phyloP scores from a whole-genome alignment of 2,797 vertebrate genomes.

The Brachyalestes nurse region DNA sequence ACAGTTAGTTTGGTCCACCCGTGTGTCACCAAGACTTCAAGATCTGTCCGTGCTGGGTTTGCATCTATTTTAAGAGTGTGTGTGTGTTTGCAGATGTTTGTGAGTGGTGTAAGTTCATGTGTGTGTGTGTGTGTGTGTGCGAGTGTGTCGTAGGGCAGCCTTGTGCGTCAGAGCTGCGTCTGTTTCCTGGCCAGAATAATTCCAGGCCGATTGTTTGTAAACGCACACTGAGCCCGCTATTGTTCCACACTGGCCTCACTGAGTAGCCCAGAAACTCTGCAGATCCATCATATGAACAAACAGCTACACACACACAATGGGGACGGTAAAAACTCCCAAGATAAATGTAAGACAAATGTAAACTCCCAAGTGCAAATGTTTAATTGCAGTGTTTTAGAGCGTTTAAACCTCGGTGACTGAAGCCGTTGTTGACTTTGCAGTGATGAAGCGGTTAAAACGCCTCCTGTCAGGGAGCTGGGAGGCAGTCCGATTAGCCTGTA shows the following conservation, averaged over 20 bases:
- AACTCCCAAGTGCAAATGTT: slow-evolving; percentile 27
- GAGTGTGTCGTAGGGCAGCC: slow-evolving; percentile 56
- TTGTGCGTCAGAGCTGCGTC: slow-evolving; percentile 83
- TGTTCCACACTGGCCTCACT: slow-evolving; percentile 74
- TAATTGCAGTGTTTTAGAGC: not conserved
- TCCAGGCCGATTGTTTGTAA: slow-evolving; percentile 87
- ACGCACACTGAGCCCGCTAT: slow-evolving; percentile 78
- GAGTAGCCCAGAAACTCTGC: slow-evolving; percentile 64
- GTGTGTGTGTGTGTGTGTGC: slow-evolving; percentile 33
- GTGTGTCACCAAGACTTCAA: slow-evolving; percentile 31
- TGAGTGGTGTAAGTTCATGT: slow-evolving; percentile 1
- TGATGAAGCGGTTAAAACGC: not conserved
- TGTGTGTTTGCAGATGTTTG: slow-evolving; percentile 17
- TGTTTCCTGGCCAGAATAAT: slow-evolving; percentile 88
- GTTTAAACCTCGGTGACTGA: not conserved
- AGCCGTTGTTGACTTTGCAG: not conserved
- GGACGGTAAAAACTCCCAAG: slow-evolving; percentile 13
- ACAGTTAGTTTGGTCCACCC: slow-evolving; percentile 14
- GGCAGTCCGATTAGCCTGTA: not conserved
- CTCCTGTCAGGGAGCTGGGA: not conserved
- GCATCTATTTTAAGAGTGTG: slow-evolving; percentile 42
- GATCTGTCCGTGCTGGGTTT: slow-evolving; percentile 4
- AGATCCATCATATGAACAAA: slow-evolving; percentile 78
- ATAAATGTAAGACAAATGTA: slow-evolving; percentile 25
- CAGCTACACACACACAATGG: not conserved